Conservation (phyloP, 2,888 invertebrate species). For the Galerucella nymphaeae region DNA sequence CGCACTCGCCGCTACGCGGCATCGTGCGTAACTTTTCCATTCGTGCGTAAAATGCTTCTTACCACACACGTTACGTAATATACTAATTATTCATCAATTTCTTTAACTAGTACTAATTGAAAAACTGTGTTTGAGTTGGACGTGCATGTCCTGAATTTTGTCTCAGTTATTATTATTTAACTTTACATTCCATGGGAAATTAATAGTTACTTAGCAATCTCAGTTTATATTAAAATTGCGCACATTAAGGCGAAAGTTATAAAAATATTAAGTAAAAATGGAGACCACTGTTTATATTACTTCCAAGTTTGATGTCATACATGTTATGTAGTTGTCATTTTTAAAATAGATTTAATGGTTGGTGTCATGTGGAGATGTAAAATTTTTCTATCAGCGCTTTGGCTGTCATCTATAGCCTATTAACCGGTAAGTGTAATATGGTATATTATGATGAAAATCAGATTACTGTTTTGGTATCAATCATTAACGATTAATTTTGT, state of each 20-base stretch:
- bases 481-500: too few relatives aligned
- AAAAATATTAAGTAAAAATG: not conserved
- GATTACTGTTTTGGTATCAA: too few relatives aligned
- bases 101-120: not conserved
- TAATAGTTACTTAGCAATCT: not conserved
- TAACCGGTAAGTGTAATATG: slow-evolving; percentile 10
- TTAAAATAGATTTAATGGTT: slow-evolving; percentile 6
- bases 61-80: too few relatives aligned
- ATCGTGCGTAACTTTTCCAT: too few relatives aligned
- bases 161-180: not conserved
- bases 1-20: too few relatives aligned
- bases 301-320: not conserved
- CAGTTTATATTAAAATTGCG: too few relatives aligned
- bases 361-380: slow-evolving; percentile 10
- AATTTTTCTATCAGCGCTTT: not conserved
- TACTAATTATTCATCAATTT: slow-evolving; percentile 12
- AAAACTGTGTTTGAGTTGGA: not conserved
- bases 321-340: not conserved
- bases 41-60: too few relatives aligned
- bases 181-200: not conserved
- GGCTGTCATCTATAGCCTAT: not conserved
- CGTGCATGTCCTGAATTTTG: not conserved
- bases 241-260: too few relatives aligned
- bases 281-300: not conserved
- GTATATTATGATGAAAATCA: too few relatives aligned